Conservation (phyloP, 2,113 vertebrate species). For the Silurus glanis region DNA sequence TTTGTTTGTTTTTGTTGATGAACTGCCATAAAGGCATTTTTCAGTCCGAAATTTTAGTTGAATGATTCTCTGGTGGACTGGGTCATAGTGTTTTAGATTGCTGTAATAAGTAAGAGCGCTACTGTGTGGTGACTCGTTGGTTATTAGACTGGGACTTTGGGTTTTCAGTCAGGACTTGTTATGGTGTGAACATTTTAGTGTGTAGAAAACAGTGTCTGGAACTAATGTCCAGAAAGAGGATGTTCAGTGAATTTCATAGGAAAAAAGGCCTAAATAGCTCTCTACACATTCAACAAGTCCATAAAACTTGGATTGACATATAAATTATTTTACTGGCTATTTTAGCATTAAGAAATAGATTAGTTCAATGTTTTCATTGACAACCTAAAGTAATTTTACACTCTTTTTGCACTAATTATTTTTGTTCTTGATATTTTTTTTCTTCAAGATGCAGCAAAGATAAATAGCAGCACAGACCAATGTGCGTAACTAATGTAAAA, state of each 20-base stretch:
- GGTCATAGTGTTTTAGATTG: neutral
- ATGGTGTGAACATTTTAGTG: neutral
- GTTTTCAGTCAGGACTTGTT: neutral
- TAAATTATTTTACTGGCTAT: neutral
- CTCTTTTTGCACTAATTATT: neutral
- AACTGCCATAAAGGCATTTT: neutral
- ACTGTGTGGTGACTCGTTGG: neutral
- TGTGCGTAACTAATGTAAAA: neutral
- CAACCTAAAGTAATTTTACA: neutral
- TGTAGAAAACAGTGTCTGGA: neutral
- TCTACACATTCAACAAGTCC: neutral
- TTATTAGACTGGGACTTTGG: constrained; percentile 3
- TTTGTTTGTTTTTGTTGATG: neutral
- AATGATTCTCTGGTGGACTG: neutral
- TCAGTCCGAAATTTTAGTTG: neutral
- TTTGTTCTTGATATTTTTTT: neutral
- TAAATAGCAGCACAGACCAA: neutral
- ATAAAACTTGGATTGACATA: neutral
- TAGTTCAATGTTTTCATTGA: neutral
- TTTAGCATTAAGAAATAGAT: neutral
- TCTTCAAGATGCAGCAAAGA: neutral
- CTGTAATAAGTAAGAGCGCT: neutral
- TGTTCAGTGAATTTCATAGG: neutral
- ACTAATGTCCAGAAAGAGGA: neutral
- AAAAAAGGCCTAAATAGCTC: neutral